These are phyloP conservation scores for Drosophila chauvacae DNA, from an alignment of 1,140 invertebrate genomes.

Conservation along the genomic window DNA sequence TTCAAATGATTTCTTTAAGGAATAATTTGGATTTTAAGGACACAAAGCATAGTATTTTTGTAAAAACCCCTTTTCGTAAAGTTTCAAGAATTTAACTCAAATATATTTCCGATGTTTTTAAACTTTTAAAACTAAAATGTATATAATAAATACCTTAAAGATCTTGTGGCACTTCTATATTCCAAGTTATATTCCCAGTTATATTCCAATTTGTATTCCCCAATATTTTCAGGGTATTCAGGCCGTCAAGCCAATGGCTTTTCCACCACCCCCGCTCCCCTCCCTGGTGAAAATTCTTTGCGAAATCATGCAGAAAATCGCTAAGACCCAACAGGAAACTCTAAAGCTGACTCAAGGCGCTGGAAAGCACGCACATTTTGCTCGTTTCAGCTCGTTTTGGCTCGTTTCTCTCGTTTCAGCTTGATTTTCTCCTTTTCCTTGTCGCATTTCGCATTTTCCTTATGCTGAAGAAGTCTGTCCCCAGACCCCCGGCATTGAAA, in stretches of 20 bases:
- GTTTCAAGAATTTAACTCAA: not conserved
- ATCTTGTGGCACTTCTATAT: not conserved
- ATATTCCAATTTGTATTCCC: not conserved
- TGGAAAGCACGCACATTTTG: conserved; percentile 43
- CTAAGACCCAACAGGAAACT: conserved; percentile 42
- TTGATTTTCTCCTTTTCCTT: not conserved
- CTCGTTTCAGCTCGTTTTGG: conserved; percentile 22
- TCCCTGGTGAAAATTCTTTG: conserved; percentile 45
- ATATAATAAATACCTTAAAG: no score
- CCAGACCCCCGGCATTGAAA: not conserved
- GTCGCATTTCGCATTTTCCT: conserved; percentile 18
- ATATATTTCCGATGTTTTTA: not conserved
- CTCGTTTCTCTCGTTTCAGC: conserved; percentile 7
- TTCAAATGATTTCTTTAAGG: no score
- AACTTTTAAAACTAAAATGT: not conserved
- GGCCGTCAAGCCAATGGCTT: conserved; percentile 24
- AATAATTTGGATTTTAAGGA: not conserved
- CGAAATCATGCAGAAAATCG: conserved; percentile 63
- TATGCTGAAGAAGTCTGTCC: not conserved
- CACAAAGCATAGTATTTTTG: not conserved
- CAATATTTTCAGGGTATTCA: conserved; percentile 8
- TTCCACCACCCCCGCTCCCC: not conserved
- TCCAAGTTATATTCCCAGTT: not conserved
- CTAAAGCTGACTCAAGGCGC: conserved; percentile 31
- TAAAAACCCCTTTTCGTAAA: not conserved